phyloP scores from a whole-genome alignment of 1,140 invertebrate species.

The Agrilus planipennis region DNA sequence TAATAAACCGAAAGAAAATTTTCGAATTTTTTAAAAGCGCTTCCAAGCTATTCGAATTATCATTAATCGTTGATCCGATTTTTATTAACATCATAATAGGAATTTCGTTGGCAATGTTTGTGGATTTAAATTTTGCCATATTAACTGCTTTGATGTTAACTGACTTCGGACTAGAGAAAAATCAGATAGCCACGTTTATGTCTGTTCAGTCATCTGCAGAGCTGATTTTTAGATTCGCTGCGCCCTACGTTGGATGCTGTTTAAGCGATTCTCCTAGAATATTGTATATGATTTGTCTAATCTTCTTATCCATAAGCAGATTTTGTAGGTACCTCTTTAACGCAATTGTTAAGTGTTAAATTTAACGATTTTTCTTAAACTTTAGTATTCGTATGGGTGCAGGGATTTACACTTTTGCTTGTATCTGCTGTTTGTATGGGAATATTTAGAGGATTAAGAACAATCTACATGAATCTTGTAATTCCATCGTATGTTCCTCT shows the following conservation, averaged over 20 bases:
- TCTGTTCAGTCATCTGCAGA: slow-evolving; percentile 47
- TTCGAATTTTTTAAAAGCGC: slow-evolving; percentile 41
- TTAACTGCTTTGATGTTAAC: slow-evolving; percentile 54
- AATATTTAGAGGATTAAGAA: slow-evolving; percentile 48
- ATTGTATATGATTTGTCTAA: slow-evolving; percentile 31
- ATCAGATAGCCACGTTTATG: slow-evolving; percentile 47
- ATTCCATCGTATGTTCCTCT: slow-evolving; percentile 53
- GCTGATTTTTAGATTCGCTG: slow-evolving; percentile 45
- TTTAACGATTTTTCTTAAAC: slow-evolving; percentile 5
- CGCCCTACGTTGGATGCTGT: slow-evolving; percentile 45
- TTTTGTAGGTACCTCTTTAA: background rate
- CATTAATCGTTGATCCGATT: slow-evolving; percentile 49
- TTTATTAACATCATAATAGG: slow-evolving; percentile 56
- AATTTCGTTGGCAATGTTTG: slow-evolving; percentile 52
- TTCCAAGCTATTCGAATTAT: slow-evolving; percentile 50
- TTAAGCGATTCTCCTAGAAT: slow-evolving; percentile 27
- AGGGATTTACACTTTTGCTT: slow-evolving; percentile 13
- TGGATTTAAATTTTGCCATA: slow-evolving; percentile 56
- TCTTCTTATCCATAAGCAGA: slow-evolving; percentile 18
- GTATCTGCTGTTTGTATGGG: slow-evolving; percentile 43
- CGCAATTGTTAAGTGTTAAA: no score
- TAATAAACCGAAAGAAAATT: no score
- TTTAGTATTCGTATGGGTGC: slow-evolving; percentile 11
- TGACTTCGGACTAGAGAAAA: slow-evolving; percentile 44
- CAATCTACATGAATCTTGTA: slow-evolving; percentile 52